A percentile compares a stretch with the other conserved stretches of the same genome.
phyloP scores from a whole-genome alignment of 1,140 invertebrate species.

The Pseudoatta argentina region DNA sequence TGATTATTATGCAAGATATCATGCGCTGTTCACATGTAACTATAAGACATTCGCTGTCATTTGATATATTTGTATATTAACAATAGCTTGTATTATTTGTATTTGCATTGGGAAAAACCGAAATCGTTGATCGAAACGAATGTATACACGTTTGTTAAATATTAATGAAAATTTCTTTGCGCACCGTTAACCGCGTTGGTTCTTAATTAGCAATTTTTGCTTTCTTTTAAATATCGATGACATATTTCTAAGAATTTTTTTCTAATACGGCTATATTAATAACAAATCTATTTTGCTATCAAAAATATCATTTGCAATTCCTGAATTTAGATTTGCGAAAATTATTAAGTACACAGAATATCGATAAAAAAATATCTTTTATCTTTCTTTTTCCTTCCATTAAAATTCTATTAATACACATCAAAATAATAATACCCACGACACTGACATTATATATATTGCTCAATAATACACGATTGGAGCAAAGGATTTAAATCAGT shows the following conservation, averaged over 20 bases:
- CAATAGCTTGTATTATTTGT: too few relatives aligned
- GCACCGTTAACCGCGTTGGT: too few relatives aligned
- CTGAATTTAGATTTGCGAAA: background rate
- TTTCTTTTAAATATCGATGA: background rate
- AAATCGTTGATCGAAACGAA: too few relatives aligned
- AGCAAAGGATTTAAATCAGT: conserved; percentile 18
- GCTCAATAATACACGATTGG: background rate
- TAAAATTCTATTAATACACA: background rate
- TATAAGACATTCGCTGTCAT: too few relatives aligned
- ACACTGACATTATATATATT: background rate
- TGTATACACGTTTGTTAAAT: too few relatives aligned
- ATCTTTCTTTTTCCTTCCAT: background rate
- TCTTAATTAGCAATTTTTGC: too few relatives aligned
- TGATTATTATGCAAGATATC: too few relatives aligned
- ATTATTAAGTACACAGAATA: background rate
- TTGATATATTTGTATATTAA: too few relatives aligned
- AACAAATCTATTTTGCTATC: background rate
- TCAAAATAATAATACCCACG: background rate
- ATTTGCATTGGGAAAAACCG: too few relatives aligned
- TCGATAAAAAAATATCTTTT: background rate
- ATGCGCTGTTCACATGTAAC: too few relatives aligned
- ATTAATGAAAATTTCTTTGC: too few relatives aligned
- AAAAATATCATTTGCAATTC: background rate
- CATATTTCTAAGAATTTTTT: background rate
- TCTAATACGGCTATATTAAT: background rate